A percentile compares a stretch with the other conserved stretches of the same genome.
These are phyloP conservation scores for Apamea monoglypha DNA, from an alignment of 2,888 invertebrate genomes.

Conservation along the genomic window DNA sequence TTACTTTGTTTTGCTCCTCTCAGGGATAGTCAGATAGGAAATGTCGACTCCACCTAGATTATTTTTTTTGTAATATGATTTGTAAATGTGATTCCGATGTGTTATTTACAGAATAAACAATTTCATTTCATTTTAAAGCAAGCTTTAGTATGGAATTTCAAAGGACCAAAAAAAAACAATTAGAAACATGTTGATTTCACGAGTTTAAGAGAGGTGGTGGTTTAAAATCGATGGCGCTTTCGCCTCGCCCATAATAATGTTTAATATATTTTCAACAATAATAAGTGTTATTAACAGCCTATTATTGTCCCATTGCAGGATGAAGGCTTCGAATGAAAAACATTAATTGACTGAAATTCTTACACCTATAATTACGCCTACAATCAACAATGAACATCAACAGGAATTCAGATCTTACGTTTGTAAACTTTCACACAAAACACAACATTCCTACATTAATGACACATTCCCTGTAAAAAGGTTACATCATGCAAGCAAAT, in stretches of 20 bases:
- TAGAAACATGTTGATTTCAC: background rate
- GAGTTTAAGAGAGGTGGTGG: background rate
- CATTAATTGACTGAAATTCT: background rate
- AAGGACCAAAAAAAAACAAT: background rate
- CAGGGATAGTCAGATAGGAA: background rate
- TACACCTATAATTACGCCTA: background rate
- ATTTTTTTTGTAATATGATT: background rate
- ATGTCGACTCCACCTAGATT: background rate
- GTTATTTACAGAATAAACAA: background rate
- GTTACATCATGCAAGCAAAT: conserved; percentile 36
- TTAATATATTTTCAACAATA: background rate
- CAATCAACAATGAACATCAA: background rate
- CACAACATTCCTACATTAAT: conserved; percentile 9
- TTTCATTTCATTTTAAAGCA: background rate
- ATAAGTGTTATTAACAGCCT: background rate
- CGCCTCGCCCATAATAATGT: background rate
- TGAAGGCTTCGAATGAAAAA: background rate
- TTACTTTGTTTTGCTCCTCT: background rate
- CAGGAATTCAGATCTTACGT: background rate
- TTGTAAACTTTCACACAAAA: conserved; percentile 11
- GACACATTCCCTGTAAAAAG: conserved; percentile 34
- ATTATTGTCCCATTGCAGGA: background rate
- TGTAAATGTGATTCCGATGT: background rate
- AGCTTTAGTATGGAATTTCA: background rate
- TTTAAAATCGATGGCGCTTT: background rate